phyloP scores from a whole-genome alignment of 2,888 invertebrate genomes.

The Heteromurus nitidus region DNA sequence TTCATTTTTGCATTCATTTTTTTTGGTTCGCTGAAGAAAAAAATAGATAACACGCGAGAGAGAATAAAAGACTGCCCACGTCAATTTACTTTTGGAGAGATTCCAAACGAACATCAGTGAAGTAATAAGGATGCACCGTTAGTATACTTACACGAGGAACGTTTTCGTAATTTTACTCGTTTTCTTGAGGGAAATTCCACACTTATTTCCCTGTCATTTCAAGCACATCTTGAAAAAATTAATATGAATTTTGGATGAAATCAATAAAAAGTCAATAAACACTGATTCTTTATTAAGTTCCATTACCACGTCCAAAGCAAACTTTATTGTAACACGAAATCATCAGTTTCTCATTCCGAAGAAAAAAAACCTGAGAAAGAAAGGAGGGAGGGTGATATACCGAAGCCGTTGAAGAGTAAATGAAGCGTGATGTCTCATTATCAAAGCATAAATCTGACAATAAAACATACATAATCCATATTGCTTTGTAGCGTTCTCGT shows the following conservation, averaged over 20 bases:
- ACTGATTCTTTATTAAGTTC: too few relatives aligned
- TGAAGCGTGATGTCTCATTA: conserved; percentile 48
- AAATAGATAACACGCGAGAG: not conserved
- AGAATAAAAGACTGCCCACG: conserved; percentile 46
- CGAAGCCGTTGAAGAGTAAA: conserved; percentile 9
- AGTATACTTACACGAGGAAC: too few relatives aligned
- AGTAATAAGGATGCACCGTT: conserved; percentile 5
- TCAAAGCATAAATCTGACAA: conserved; percentile 45
- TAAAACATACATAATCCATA: too few relatives aligned
- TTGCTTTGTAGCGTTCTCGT: conserved; percentile 32
- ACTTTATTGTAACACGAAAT: too few relatives aligned
- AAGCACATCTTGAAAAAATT: too few relatives aligned
- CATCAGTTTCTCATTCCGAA: not conserved
- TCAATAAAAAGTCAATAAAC: too few relatives aligned
- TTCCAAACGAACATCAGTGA: conserved; percentile 41
- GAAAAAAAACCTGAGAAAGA: too few relatives aligned
- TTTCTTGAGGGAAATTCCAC: too few relatives aligned
- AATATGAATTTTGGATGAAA: too few relatives aligned
- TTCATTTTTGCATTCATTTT: not conserved
- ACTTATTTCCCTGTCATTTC: too few relatives aligned
- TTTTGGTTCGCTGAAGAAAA: not conserved
- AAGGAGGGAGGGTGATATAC: not conserved
- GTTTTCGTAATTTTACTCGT: too few relatives aligned
- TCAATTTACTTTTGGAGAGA: conserved; percentile 58
- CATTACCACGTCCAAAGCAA: too few relatives aligned